Base-by-base conservation (phyloP, 2,888 invertebrate species). In the Luperina testacea region DNA sequence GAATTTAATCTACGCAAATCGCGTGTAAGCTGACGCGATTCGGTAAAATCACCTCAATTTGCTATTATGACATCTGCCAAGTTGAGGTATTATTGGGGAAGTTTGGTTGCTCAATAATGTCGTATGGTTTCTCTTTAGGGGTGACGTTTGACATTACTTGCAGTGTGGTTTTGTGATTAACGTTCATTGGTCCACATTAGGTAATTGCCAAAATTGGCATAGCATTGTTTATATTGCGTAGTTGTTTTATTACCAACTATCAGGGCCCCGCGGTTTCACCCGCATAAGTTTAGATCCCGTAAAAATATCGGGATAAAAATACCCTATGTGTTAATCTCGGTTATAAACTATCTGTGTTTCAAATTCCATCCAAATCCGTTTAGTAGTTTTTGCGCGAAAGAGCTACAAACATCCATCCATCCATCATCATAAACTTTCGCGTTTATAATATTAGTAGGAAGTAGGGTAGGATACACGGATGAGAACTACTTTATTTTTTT, bases 1-100 rank as follows among this genome's bases (percentile, higher is more conserved):
- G 79, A 69, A 85, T 82, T 82, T 79, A 76, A 82, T 84, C 78
- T 64, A 67, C 77, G 78, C 63, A 80, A 83, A 85, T 82, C 74
- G 67, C 63, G 64, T 68, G 78, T 85, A 74, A 86, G 75, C 79
- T 75, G 73, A 75, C 48, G 75, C 71, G 79, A 79, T 87, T 78
- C 64, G 20, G 69, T 71, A 48, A 77, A 88, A 68, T 77, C 80
- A 65, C 59, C 61, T 59, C 68, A 32, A 77, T 88, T 78, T 63
- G 27, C 32, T 77, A 27, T 81, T 83, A 75, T 77, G 79, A 83
- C 72, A 68, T 85, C 69, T 79, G 72, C 15, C 64, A 42, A 65
- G 68, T 63, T 82, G 69, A 79, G 20, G 38, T 73, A 75, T 73
- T 15, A 5, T 51, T 59, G 27, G 2, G n/a, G 69, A 74, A 67